These are phyloP conservation scores for Nomada flava DNA, from an alignment of 2,888 invertebrate genomes.

Conservation along the genomic window DNA sequence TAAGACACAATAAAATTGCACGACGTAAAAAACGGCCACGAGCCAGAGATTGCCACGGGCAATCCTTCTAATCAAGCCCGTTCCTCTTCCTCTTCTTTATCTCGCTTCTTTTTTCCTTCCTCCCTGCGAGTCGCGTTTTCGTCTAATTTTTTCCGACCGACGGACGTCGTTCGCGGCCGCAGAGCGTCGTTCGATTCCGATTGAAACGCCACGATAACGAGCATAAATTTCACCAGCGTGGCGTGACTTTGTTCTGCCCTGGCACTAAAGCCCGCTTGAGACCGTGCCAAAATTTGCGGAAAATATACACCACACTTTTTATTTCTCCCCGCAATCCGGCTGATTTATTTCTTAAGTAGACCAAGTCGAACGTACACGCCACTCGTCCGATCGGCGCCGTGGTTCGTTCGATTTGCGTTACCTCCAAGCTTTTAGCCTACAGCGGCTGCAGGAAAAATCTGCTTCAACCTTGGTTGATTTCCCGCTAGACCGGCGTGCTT, in stretches of 20 bases:
- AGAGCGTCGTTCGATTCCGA: constrained; percentile 61
- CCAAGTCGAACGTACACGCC: constrained; percentile 1
- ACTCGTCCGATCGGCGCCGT: constrained; percentile 23
- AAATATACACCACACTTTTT: constrained; percentile 52
- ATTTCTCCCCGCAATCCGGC: constrained; percentile 7
- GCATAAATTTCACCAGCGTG: constrained; percentile 52
- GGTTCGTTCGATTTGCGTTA: constrained; percentile 30
- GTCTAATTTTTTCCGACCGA: constrained; percentile 14
- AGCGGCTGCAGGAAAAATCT: constrained; percentile 13
- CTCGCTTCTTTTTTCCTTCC: background rate
- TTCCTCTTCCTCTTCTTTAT: background rate
- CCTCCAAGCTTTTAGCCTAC: background rate
- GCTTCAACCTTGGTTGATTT: constrained; percentile 41
- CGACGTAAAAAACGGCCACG: constrained; percentile 60
- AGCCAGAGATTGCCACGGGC: constrained; percentile 68
- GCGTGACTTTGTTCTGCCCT: constrained; percentile 59
- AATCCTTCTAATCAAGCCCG: constrained; percentile 69
- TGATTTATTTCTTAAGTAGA: constrained; percentile 55
- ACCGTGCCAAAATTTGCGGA: constrained; percentile 60
- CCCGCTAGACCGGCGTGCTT: constrained; percentile 30
- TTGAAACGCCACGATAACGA: constrained; percentile 60
- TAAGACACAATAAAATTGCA: constrained; percentile 77
- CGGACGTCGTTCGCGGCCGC: constrained; percentile 27
- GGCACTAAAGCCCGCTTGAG: constrained; percentile 48
- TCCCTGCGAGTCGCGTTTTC: background rate